Percentiles rank a stretch among this genome's conserved stretches.
These are phyloP conservation scores for Frieseomelitta varia DNA, from an alignment of 1,140 invertebrate species.

Conservation along the genomic window DNA sequence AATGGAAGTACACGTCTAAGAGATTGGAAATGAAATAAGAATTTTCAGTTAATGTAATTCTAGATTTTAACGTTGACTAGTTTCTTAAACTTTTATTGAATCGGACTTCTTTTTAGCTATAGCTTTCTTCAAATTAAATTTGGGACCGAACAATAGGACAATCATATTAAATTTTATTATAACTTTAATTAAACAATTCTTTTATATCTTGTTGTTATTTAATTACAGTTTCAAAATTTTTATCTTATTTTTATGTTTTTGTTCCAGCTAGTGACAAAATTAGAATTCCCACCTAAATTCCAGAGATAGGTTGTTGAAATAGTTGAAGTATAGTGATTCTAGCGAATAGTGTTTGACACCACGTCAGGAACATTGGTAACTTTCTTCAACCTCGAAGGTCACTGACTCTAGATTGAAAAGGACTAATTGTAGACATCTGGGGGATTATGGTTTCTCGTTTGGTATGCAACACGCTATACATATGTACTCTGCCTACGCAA, in stretches of 20 bases:
- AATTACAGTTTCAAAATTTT: no score
- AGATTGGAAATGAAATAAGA: not conserved
- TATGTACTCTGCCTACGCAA: not conserved
- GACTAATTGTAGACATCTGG: not conserved
- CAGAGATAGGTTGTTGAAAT: not conserved
- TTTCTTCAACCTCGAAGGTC: not conserved
- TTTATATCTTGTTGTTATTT: no score
- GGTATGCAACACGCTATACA: not conserved
- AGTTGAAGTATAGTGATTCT: not conserved
- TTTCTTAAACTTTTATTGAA: not conserved
- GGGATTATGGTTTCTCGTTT: not conserved
- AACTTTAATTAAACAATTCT: no score
- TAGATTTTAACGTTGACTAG: not conserved
- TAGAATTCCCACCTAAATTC: not conserved
- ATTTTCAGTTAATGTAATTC: not conserved
- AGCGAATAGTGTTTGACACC: not conserved
- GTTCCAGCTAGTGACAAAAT: not conserved
- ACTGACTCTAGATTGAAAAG: not conserved
- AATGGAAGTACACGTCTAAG: not conserved
- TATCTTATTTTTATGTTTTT: not conserved
- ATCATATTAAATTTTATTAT: no score
- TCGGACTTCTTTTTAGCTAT: not conserved
- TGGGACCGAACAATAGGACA: no score
- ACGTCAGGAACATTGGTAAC: not conserved
- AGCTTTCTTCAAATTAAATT: no score